Evolutionary conservation across 2,797 vertebrate genomes (phyloP).

Genomic region (Scomberomorus guttatus): DNA sequence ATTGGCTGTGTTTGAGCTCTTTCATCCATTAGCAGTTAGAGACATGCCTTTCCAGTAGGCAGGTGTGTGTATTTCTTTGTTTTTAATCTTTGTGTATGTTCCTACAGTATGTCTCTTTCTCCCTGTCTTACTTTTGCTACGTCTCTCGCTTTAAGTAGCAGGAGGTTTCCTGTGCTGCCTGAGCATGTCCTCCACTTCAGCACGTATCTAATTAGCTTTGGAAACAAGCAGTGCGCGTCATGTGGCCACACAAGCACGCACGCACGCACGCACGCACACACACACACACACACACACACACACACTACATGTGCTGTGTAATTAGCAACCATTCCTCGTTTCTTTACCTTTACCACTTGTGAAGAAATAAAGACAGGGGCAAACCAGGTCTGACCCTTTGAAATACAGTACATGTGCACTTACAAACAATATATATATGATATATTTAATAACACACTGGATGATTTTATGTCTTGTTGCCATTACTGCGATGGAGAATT

Average conservation of each 20-base stretch:
- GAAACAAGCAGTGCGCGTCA: conserved; percentile 21
- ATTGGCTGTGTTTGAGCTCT: conserved; percentile 72
- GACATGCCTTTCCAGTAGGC: conserved; percentile 48
- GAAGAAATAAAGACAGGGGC: neutral
- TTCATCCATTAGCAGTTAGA: conserved; percentile 67
- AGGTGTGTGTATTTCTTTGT: conserved; percentile 51
- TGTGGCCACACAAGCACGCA: neutral
- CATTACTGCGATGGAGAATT: no score
- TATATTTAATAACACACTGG: no score
- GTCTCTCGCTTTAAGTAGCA: conserved; percentile 4
- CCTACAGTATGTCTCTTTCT: neutral
- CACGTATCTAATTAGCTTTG: conserved; percentile 41
- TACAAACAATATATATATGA: no score
- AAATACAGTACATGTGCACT: neutral
- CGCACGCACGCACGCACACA: neutral
- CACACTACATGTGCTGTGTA: conserved; percentile 9
- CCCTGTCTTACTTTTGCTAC: conserved; percentile 4
- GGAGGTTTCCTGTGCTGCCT: neutral
- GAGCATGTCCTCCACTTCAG: conserved; percentile 32
- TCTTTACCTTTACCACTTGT: conserved; percentile 4
- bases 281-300: neutral
- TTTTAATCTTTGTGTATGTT: conserved; percentile 31
- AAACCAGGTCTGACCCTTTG: conserved; percentile 15
- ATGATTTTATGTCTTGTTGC: neutral
- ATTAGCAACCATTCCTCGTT: conserved; percentile 28